Evolutionary conservation across 2,113 vertebrate genomes (phyloP).

Genomic region (Rhagologus leucostigma): DNA sequence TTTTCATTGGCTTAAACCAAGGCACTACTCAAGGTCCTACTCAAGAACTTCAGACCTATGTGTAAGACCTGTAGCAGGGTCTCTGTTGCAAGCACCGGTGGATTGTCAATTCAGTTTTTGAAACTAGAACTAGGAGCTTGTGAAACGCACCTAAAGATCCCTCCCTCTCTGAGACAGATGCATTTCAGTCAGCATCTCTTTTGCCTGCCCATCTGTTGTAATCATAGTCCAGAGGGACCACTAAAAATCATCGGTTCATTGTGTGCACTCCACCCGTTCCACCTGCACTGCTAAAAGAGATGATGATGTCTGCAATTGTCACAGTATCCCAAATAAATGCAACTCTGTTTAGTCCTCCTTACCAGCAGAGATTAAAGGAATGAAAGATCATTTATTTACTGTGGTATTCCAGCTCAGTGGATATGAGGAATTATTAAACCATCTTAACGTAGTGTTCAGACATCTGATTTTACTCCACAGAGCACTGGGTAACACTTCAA

Average conservation of each 20-base stretch:
- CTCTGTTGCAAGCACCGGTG: not conserved
- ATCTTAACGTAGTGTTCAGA: not conserved
- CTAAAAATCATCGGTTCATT: not conserved
- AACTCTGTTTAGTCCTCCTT: not conserved
- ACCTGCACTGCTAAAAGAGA: not conserved
- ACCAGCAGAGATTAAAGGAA: not conserved
- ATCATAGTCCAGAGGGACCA: not conserved
- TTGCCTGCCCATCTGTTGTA: constrained; percentile 2
- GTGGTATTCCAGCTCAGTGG: not conserved
- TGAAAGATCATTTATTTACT: not conserved
- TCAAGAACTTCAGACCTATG: not conserved
- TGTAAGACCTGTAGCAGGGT: not conserved
- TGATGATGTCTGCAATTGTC: not conserved
- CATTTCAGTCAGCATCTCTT: not conserved
- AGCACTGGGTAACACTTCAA: not conserved
- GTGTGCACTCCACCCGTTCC: not conserved
- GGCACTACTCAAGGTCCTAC: not conserved
- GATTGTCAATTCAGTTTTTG: not conserved
- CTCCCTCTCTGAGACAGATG: not conserved
- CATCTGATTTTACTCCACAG: not conserved
- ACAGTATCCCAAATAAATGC: not conserved
- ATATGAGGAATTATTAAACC: not conserved
- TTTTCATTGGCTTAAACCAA: not conserved
- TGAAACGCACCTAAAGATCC: not conserved
- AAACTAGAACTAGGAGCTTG: not conserved